Evolutionary conservation across 2,888 invertebrate genomes (phyloP).

Genomic region (Rhimphoctona megacephalus): DNA sequence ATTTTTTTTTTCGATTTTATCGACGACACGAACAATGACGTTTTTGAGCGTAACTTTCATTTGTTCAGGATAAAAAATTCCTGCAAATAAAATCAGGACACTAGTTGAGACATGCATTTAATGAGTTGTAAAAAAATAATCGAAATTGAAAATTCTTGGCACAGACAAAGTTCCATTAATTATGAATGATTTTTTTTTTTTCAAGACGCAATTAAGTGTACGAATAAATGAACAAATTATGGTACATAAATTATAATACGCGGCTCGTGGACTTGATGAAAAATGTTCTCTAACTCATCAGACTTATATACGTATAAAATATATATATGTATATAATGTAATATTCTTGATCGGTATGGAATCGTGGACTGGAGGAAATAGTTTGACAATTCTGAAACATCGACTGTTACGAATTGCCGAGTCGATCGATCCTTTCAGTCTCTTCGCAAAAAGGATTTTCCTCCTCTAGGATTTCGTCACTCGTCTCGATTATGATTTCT

Average conservation of each 20-base stretch:
- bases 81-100: constrained; percentile 19
- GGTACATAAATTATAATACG: constrained; percentile 56
- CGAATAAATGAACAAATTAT: background rate
- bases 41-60: constrained; percentile 1
- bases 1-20: constrained; percentile 14
- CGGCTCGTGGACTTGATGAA: constrained; percentile 45
- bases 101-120: background rate
- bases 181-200: background rate
- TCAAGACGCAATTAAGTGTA: background rate
- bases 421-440: constrained; percentile 72
- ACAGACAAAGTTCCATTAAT: constrained; percentile 59
- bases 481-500: constrained; percentile 77
- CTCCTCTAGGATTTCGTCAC: background rate
- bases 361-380: constrained; percentile 37
- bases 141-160: constrained; percentile 57
- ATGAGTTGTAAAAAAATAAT: constrained; percentile 39
- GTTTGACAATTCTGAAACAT: constrained; percentile 49
- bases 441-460: constrained; percentile 41
- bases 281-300: constrained; percentile 60
- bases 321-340: constrained; percentile 45
- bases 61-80: background rate
- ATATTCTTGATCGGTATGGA: constrained; percentile 51
- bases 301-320: constrained; percentile 59
- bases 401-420: constrained; percentile 75
- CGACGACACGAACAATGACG: background rate